A percentile compares a stretch with the other conserved stretches of the same genome.
phyloP scores from a whole-genome alignment of 2,113 vertebrate species.

The human (Homo sapiens) region GRCh38 chr1:60694501-60695000 shows the following conservation, averaged over 20 bases:
- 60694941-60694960: too few species aligned
- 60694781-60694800: neutral
- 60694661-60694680: neutral
- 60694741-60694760: neutral
- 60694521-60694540: neutral
- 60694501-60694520: neutral
- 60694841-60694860: neutral
- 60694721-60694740: neutral
- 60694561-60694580: neutral
- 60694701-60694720: neutral
- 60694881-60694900: neutral
- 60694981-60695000: too few species aligned
- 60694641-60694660: neutral
- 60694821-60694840: neutral
- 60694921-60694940: too few species aligned
- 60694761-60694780: neutral
- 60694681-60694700: neutral
- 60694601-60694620: neutral
- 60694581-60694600: neutral
- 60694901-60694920: too few species aligned
- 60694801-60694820: neutral
- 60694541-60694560: neutral
- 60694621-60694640: neutral
- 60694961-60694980: too few species aligned
- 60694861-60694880: neutral